Evolutionary conservation across 2,113 vertebrate species (phyloP), one percentile per base, ranked within the genome.

Genomic region (Apteryx owenii): DNA sequence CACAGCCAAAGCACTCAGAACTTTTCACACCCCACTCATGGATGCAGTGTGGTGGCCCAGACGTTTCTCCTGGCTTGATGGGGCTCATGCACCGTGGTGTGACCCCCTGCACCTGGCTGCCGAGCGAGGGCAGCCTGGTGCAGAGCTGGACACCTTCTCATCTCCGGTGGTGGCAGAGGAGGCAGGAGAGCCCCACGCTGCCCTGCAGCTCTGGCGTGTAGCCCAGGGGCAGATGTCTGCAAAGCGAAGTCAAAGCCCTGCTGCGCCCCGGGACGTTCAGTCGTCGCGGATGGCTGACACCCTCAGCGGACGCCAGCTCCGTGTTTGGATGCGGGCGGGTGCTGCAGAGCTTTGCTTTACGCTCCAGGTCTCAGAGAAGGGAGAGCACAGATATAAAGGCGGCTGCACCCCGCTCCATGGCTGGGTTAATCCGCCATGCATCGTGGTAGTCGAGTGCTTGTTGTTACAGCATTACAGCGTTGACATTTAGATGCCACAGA

Each of bases 81-180:
- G 58, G 50, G 36, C 15, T 2, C 10, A 12, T 7, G 2, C 1
- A 38, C 20, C 56, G 48, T 0, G 1, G 40, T 0, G 0, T 42
- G 48, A 36, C 5, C 14, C 19, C 11, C 65, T 2, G 2, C 54
- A 36, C 10, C 61, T 76, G 88, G 54, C 2, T 2, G 38, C 23
- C 38, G 42, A 42, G 42, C 42, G 42, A 42, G 42, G 42, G 42
- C 44, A 46, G 16, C 44, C 16, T 17, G 44, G 44, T 15, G 44
- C 14, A 12, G 46, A 19, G 18, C 46, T 48, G 46, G 46, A 48
- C 46, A 19, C 46, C 46, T 19, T 19, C 46, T 48, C 46, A 48
- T 18, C 46, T 48, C 46, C 18, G 44, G 44, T 15, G 44, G 44
- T 6, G 44, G 44, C 14, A 14, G 44, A 14, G 44, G 44, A 46